Evolutionary conservation across 2,113 vertebrate genomes (phyloP).

Genomic region (Talpa occidentalis): DNA sequence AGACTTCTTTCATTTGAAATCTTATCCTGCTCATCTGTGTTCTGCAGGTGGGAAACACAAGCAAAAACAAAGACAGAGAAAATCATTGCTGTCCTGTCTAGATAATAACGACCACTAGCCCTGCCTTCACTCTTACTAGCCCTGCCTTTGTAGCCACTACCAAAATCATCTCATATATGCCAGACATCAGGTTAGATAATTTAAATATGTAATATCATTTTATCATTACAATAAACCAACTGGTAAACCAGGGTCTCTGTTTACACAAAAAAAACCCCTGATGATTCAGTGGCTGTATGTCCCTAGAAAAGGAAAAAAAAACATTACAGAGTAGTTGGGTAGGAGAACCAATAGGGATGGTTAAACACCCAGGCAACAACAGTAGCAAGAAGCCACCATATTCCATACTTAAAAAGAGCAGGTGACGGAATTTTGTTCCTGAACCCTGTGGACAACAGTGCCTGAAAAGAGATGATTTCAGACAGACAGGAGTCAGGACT

Average conservation of each 20-base stretch:
- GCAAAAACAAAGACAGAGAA: not conserved
- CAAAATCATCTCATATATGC: not conserved
- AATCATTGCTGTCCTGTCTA: not conserved
- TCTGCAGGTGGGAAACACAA: not conserved
- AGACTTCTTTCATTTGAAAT: not conserved
- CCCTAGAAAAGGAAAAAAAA: no score
- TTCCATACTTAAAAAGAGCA: fast-evolving
- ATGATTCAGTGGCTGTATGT: not conserved
- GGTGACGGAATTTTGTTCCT: not conserved
- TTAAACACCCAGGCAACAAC: not conserved
- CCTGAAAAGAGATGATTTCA: not conserved
- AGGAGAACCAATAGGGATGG: not conserved
- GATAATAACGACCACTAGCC: not conserved
- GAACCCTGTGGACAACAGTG: not conserved
- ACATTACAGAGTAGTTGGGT: no score
- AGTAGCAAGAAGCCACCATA: not conserved
- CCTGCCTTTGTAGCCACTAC: not conserved
- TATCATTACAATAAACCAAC: not conserved
- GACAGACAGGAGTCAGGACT: fast-evolving
- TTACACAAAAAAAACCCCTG: not conserved
- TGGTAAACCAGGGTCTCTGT: not conserved
- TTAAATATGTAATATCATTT: not conserved
- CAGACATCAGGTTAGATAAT: not conserved
- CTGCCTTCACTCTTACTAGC: not conserved
- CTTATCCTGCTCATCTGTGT: not conserved